These are phyloP conservation scores for Morone saxatilis DNA, from an alignment of 2,113 vertebrate genomes.

Conservation along the genomic window DNA sequence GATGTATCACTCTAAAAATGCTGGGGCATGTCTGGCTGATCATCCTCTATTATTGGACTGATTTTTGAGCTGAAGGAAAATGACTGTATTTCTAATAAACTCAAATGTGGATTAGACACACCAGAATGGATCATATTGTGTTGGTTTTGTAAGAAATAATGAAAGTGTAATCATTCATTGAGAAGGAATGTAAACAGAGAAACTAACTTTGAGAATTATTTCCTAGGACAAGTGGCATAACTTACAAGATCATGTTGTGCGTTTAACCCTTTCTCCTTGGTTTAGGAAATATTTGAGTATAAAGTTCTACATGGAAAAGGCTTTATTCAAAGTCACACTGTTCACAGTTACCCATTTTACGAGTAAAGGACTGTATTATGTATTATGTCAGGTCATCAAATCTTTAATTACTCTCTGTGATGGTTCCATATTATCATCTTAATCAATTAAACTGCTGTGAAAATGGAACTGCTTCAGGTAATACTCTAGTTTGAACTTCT, in stretches of 20 bases:
- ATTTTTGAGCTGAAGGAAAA: constrained; percentile 68
- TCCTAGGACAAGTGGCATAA: constrained; percentile 46
- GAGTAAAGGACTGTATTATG: constrained; percentile 45
- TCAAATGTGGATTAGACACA: constrained; percentile 77
- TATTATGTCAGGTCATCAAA: constrained; percentile 43
- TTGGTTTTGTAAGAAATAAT: constrained; percentile 72
- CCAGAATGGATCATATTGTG: constrained; percentile 67
- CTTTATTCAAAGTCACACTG: constrained; percentile 11
- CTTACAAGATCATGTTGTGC: constrained; percentile 36
- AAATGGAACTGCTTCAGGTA: constrained; percentile 38
- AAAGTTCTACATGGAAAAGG: not conserved
- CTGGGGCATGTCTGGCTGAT: constrained; percentile 73
- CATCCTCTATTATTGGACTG: constrained; percentile 72
- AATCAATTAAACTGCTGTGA: constrained; percentile 47
- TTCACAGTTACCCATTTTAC: constrained; percentile 37
- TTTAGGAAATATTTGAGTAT: constrained; percentile 28
- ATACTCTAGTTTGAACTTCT: constrained; percentile 19
- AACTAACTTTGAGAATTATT: constrained; percentile 74
- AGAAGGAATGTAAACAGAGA: constrained; percentile 70
- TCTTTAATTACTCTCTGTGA: constrained; percentile 39
- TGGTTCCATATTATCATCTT: constrained; percentile 44
- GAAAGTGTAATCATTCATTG: constrained; percentile 66
- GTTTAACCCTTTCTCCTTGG: constrained; percentile 31
- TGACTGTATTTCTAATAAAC: constrained; percentile 75
- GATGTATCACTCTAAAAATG: constrained; percentile 78